Evolutionary conservation across 1,140 invertebrate species (phyloP), one percentile per base, ranked within the genome.

Genomic region (Bombus waltoni): DNA sequence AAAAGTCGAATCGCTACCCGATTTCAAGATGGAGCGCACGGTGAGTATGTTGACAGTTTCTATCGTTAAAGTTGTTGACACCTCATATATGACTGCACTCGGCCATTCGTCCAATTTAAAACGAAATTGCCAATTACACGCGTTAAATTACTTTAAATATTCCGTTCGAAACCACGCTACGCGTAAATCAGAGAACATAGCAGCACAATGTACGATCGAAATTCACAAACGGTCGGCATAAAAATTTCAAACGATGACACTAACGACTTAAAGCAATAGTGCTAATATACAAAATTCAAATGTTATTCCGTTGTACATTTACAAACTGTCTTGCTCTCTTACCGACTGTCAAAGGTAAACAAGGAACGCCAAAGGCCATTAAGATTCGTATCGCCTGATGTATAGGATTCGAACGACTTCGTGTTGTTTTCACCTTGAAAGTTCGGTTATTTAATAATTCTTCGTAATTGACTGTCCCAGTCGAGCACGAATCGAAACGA

Each of bases 11-110:
- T 32, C 35, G 25, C 40, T 72, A n/a, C 32, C 62, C 59, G 81
- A 35, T 53, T 82, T 76, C 72, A 66, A 83, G 28, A 83, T 66
- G 73, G 57, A 76, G 13, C 6, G 13, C 62, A 38, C 80, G 57
- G 22, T 75, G 38, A 75, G 32, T 35, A 47, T 6, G 11, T 65
- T 62, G 72, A 82, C 40, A 65, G 81, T 82, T 65, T 65, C 9
- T 53, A n/a, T 65, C 62, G n/a, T 75, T 22, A 53, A 47, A 47
- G 42, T 75, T 74, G 42, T 66, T 66, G 57, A 76, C 28, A 76
- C 2, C 4, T 35, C 57, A 28, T n/a, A 40, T 18, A 11, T 1
- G 57, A n/a, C 18, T 32, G 28, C 28, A 2, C 0, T 53, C 42
- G 25, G 44, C 0, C 3, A 3, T 22, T n/a, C 44, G 10, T 40